Conservation (phyloP, 2,888 invertebrate species). For the Serrognathus titanus region DNA sequence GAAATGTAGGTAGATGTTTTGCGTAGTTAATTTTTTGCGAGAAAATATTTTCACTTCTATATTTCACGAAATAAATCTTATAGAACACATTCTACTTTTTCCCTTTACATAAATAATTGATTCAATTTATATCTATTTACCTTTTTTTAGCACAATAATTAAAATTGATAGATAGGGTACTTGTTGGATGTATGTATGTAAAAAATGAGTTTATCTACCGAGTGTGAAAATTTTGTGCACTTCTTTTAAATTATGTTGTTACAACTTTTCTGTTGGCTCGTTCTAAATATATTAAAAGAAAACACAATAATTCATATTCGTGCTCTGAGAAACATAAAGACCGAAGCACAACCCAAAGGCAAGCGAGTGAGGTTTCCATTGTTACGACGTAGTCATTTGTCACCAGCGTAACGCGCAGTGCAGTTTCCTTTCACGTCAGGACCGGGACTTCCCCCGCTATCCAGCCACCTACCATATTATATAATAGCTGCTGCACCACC, state of each 20-base stretch:
- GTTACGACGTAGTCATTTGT: conserved; percentile 36
- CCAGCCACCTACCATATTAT: conserved; percentile 28
- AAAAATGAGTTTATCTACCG: not conserved
- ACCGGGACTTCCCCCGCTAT: conserved; percentile 28
- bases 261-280: not conserved
- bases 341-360: conserved; percentile 24
- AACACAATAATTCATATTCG: conserved; percentile 31
- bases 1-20: too few species aligned
- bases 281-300: conserved; percentile 10
- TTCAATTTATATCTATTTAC: too few species aligned
- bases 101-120: too few species aligned
- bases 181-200: too few species aligned
- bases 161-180: too few species aligned
- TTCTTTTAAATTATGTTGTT: not conserved
- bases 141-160: too few species aligned
- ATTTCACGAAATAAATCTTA: too few species aligned
- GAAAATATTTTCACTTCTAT: too few species aligned
- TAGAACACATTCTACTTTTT: too few species aligned
- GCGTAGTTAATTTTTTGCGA: too few species aligned
- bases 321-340: conserved; percentile 27
- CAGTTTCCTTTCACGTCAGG: conserved; percentile 38
- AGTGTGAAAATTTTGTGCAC: conserved; percentile 1
- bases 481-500: conserved; percentile 19
- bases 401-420: conserved; percentile 34
- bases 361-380: conserved; percentile 31